A percentile compares a stretch with the other conserved stretches of the same genome.
phyloP scores from a whole-genome alignment of 2,113 vertebrate genomes.

The Craseonycteris thonglongyai region DNA sequence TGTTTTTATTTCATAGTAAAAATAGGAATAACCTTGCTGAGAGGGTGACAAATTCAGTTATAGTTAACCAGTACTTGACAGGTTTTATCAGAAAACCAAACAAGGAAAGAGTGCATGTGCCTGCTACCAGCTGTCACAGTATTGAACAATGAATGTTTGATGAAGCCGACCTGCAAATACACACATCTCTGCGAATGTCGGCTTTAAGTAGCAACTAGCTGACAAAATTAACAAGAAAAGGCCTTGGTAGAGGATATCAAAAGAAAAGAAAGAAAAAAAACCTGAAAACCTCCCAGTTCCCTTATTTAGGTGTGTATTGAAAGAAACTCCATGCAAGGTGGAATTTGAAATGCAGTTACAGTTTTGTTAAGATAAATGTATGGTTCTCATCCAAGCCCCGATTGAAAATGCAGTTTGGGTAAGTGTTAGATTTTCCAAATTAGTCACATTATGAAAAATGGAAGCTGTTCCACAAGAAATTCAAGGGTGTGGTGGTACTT shows the following conservation, averaged over 20 bases:
- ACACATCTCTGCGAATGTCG: slow-evolving; percentile 73
- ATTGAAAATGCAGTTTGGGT: not conserved
- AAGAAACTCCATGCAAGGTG: slow-evolving; percentile 22
- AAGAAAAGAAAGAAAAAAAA: not conserved
- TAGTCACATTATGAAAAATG: not conserved
- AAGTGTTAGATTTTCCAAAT: slow-evolving; percentile 45
- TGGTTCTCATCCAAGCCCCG: not conserved
- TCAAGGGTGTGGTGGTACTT: not conserved
- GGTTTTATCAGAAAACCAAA: slow-evolving; percentile 83
- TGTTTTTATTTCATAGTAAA: slow-evolving; percentile 72
- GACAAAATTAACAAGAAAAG: slow-evolving; percentile 78
- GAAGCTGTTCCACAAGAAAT: not conserved
- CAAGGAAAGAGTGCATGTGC: slow-evolving; percentile 71
- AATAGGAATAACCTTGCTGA: slow-evolving; percentile 75
- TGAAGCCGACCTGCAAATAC: slow-evolving; percentile 81
- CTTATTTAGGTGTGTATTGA: slow-evolving; percentile 65
- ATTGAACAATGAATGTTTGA: slow-evolving; percentile 84
- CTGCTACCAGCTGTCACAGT: slow-evolving; percentile 78
- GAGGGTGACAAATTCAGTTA: slow-evolving; percentile 79
- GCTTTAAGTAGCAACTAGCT: slow-evolving; percentile 74
- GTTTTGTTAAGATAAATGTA: slow-evolving; percentile 56
- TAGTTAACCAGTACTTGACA: slow-evolving; percentile 79
- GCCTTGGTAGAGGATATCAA: slow-evolving; percentile 55
- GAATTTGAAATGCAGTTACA: slow-evolving; percentile 54
- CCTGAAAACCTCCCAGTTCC: not conserved